Conservation (phyloP, 2,888 invertebrate species). For the Drosophila incognita region DNA sequence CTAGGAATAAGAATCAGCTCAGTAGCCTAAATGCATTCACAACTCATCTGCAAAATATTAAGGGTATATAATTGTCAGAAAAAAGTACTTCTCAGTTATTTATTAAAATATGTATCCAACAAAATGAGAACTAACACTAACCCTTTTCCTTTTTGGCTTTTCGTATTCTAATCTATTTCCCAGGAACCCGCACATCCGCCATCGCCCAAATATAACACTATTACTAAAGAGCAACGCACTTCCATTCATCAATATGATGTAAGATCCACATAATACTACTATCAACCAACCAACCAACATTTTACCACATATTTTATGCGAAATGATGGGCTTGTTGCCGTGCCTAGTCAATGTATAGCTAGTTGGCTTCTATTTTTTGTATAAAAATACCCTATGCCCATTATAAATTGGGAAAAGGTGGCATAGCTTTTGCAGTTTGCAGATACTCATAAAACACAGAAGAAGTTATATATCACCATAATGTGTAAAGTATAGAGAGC, state of each 20-base stretch:
- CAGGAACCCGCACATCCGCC: constrained; percentile 82
- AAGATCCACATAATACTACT: constrained; percentile 65
- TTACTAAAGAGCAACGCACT: constrained; percentile 83
- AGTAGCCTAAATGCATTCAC: not conserved
- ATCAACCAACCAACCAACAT: constrained; percentile 15
- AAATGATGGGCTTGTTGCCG: constrained; percentile 56
- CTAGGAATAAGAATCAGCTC: not conserved
- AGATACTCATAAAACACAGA: not conserved
- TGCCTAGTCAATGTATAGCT: constrained; percentile 44
- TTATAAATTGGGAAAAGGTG: not conserved
- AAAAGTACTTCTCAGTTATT: not conserved
- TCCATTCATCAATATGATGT: constrained; percentile 85
- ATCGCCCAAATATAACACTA: constrained; percentile 83
- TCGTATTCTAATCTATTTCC: constrained; percentile 28
- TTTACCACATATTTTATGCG: constrained; percentile 35
- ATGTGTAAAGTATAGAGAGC: not conserved
- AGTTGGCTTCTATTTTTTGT: constrained; percentile 23
- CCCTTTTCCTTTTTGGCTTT: constrained; percentile 39
- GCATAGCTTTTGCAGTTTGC: not conserved
- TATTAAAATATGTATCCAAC: not conserved
- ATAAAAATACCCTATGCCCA: not conserved
- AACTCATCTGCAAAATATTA: not conserved
- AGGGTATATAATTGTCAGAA: too few species aligned
- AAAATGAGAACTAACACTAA: constrained; percentile 36
- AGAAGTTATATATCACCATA: not conserved